Evolutionary conservation across 2,113 vertebrate genomes (phyloP).

Genomic region (Bostrychus sinensis): DNA sequence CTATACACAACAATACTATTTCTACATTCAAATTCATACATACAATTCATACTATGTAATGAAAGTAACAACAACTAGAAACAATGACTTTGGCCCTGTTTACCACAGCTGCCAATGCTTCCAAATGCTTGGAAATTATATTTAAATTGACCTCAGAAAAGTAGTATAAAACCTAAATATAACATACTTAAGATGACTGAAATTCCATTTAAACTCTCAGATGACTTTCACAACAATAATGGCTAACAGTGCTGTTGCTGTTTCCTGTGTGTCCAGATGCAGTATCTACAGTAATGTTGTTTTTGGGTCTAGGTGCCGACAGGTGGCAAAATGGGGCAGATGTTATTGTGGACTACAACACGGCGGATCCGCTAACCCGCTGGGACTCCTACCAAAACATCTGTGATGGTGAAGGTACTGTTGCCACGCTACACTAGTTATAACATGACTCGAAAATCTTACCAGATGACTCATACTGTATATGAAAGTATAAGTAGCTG

Average conservation of each 20-base stretch:
- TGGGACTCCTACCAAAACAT: constrained; percentile 95
- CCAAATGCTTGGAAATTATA: background rate
- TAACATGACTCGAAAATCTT: no score
- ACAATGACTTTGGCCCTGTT: background rate
- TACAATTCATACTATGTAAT: no score
- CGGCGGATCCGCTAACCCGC: constrained; percentile 85
- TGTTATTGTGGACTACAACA: constrained; percentile 89
- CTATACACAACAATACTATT: no score
- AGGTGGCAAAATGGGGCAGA: constrained; percentile 84
- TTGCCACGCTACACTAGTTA: background rate
- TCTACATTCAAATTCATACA: no score
- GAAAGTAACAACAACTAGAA: no score
- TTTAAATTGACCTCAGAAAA: background rate
- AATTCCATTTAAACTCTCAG: background rate
- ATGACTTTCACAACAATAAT: background rate
- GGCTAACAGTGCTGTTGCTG: background rate
- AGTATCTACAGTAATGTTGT: constrained; percentile 4
- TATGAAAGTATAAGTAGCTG: constrained; percentile 7
- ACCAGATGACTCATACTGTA: no score
- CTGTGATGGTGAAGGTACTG: constrained; percentile 87
- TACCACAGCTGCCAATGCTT: background rate
- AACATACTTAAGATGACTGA: background rate
- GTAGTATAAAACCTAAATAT: constrained; percentile 2
- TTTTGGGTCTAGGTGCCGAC: constrained; percentile 78
- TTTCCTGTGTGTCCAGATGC: background rate